phyloP scores from a whole-genome alignment of 2,113 vertebrate species.

The Ceratotherium simum region DNA sequence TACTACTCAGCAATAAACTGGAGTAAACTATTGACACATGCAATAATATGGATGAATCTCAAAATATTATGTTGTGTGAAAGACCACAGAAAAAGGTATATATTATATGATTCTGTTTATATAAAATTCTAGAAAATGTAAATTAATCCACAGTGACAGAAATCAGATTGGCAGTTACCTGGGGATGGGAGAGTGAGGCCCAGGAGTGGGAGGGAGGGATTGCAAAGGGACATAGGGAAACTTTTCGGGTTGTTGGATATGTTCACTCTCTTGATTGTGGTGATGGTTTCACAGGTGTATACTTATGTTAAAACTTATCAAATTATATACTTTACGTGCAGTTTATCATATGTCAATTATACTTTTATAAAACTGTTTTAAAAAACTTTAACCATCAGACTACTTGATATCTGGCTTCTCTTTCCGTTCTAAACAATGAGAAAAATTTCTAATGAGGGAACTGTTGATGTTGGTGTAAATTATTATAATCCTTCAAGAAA shows the following conservation, averaged over 20 bases:
- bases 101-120: neutral
- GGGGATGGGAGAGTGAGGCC: neutral
- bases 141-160: neutral
- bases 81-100: neutral
- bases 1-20: neutral
- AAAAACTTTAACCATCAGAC: neutral
- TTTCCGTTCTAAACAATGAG: constrained; percentile 44
- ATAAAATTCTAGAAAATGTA: constrained; percentile 1
- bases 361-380: neutral
- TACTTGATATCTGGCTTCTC: neutral
- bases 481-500: neutral
- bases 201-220: neutral
- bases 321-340: neutral
- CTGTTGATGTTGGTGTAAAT: neutral
- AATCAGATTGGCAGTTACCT: neutral
- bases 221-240: neutral
- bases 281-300: neutral
- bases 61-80: constrained; percentile 24
- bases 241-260: neutral
- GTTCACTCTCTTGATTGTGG: neutral
- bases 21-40: neutral
- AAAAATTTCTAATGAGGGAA: neutral
- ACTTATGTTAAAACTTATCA: neutral
- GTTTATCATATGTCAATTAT: neutral
- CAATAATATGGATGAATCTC: neutral